Percentiles rank a stretch among this genome's conserved stretches.
Conservation (phyloP, 2,113 vertebrate species). For the Thermophis baileyi region DNA sequence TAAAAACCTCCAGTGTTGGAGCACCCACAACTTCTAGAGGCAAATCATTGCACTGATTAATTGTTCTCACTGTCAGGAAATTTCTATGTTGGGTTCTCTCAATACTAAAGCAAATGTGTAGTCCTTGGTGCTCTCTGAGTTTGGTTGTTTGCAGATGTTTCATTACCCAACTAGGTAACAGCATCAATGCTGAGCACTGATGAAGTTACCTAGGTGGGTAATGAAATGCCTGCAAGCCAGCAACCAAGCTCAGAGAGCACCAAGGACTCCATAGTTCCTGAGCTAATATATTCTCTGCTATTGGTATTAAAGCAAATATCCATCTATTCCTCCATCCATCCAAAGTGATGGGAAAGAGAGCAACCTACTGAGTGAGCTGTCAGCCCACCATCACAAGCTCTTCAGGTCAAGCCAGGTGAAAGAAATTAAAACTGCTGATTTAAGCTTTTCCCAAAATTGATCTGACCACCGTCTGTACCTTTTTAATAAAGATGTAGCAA, state of each 20-base stretch:
- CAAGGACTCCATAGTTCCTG: neutral
- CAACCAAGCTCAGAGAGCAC: neutral
- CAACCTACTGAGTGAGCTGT: neutral
- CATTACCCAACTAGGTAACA: too few species aligned
- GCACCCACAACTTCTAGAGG: too few species aligned
- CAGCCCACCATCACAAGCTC: neutral
- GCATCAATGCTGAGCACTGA: too few species aligned
- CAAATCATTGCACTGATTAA: too few species aligned
- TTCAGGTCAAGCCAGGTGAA: conserved; percentile 52
- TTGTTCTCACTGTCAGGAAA: too few species aligned
- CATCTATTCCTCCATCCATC: neutral
- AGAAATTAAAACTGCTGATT: conserved; percentile 62
- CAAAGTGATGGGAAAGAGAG: neutral
- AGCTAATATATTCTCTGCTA: neutral
- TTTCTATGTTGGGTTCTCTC: too few species aligned
- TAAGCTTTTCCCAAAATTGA: conserved; percentile 47
- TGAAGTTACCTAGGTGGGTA: too few species aligned
- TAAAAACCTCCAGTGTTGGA: too few species aligned
- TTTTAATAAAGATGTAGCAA: conserved; percentile 46
- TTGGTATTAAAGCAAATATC: neutral
- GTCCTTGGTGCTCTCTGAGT: too few species aligned
- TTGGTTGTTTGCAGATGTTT: too few species aligned
- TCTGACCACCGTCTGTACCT: neutral
- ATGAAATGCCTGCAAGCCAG: neutral
- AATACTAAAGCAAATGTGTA: too few species aligned